Percentiles rank a stretch among this genome's conserved stretches.
These are phyloP conservation scores for Platorchestia sp. DNA, from an alignment of 1,140 invertebrate genomes.

Conservation along the genomic window DNA sequence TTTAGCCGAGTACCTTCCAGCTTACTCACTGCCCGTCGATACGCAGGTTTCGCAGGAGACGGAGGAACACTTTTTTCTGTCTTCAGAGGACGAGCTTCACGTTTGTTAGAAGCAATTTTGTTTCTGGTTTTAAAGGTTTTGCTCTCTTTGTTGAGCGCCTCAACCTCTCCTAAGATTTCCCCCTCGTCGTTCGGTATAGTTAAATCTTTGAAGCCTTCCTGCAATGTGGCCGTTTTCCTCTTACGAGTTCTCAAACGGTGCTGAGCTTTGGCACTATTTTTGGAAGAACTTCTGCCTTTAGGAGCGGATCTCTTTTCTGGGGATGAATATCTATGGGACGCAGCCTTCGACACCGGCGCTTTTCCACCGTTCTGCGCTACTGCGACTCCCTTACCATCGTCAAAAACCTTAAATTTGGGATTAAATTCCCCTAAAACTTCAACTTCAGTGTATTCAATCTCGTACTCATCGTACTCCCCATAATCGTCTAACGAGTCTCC, in stretches of 20 bases:
- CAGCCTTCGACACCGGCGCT: neutral
- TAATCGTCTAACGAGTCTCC: neutral
- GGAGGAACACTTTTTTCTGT: neutral
- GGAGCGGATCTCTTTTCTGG: neutral
- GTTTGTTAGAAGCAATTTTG: neutral
- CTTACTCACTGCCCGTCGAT: neutral
- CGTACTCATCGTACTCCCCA: slow-evolving; percentile 8
- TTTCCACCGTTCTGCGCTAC: neutral
- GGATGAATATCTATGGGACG: neutral
- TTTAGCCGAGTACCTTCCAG: neutral
- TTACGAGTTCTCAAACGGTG: neutral
- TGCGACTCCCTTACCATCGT: neutral
- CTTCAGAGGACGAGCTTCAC: neutral
- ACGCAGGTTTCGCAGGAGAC: neutral
- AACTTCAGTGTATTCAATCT: slow-evolving; percentile 1
- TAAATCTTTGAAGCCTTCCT: neutral
- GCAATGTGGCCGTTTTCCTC: neutral
- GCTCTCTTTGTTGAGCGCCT: neutral
- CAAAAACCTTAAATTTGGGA: neutral
- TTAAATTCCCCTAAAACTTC: neutral
- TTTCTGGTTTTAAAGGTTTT: neutral
- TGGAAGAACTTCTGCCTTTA: neutral
- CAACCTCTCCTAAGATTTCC: neutral
- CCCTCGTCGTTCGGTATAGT: neutral
- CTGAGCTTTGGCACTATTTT: neutral